A percentile compares a stretch with the other conserved stretches of the same genome.
Conservation (phyloP, 92 coral and sea anemone genomes). For the Pocillopora grandis region DNA sequence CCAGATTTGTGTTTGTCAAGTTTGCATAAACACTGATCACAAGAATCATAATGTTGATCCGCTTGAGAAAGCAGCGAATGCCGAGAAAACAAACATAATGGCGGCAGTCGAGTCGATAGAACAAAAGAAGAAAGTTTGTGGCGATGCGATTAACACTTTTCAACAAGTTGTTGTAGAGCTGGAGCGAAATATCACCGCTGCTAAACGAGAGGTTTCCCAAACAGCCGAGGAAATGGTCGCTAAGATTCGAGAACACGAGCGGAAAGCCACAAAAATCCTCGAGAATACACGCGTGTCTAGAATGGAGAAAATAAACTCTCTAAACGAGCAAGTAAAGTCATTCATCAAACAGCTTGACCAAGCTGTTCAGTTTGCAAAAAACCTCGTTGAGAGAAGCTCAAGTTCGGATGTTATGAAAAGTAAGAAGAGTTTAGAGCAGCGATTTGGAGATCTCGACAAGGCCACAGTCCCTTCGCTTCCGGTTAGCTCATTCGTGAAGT, state of each 20-base stretch:
- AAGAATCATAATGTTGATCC: no score
- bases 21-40: not conserved
- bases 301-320: not conserved
- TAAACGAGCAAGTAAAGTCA: not conserved
- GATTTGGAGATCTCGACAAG: not conserved
- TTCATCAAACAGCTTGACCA: not conserved
- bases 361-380: not conserved
- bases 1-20: not conserved
- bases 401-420: not conserved
- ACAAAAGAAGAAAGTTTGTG: not conserved
- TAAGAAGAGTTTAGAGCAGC: no score
- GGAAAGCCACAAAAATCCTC: not conserved
- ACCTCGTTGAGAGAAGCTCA: not conserved
- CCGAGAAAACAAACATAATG: not conserved
- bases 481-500: not conserved
- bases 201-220: not conserved
- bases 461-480: not conserved
- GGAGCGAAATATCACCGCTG: not conserved
- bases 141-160: not conserved
- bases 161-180: not conserved
- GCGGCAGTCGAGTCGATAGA: not conserved
- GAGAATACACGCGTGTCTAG: not conserved
- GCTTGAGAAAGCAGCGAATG: no score
- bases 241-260: not conserved
- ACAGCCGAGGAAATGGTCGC: slow-evolving; percentile 5